These are phyloP conservation scores for Anorthoa munda DNA, from an alignment of 2,888 invertebrate species.

Conservation along the genomic window DNA sequence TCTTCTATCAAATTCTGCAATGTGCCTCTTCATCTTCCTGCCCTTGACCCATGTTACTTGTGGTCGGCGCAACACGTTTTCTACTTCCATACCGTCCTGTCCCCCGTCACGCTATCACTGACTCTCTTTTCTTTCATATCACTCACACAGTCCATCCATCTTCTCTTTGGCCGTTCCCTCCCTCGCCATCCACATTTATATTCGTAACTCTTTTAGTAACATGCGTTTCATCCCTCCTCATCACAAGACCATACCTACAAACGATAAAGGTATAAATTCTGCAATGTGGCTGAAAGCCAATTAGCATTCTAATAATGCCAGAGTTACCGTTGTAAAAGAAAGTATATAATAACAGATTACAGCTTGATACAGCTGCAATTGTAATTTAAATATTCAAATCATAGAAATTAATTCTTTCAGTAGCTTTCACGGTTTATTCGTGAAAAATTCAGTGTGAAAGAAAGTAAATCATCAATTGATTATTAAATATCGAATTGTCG, in stretches of 20 bases:
- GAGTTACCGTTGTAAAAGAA: constrained; percentile 28
- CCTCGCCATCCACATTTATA: too few relatives aligned
- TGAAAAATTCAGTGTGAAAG: constrained; percentile 55
- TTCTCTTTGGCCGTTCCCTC: too few relatives aligned
- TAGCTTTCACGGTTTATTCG: constrained; percentile 1
- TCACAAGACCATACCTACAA: too few relatives aligned
- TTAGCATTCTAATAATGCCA: not conserved
- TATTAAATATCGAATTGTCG: constrained; percentile 53
- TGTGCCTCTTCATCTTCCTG: not conserved
- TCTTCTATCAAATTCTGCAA: not conserved
- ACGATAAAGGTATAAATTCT: not conserved
- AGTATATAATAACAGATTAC: constrained; percentile 11
- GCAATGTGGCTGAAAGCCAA: not conserved
- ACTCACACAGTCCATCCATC: too few relatives aligned
- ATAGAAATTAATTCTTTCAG: not conserved
- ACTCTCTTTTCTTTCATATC: too few relatives aligned
- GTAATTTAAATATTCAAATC: constrained; percentile 21
- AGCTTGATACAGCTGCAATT: constrained; percentile 20
- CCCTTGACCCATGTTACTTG: too few relatives aligned
- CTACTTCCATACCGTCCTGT: too few relatives aligned
- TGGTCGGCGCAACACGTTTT: too few relatives aligned
- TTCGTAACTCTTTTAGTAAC: too few relatives aligned
- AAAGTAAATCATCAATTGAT: constrained; percentile 58
- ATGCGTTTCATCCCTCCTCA: too few relatives aligned
- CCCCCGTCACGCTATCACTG: too few relatives aligned